phyloP scores from a whole-genome alignment of 2,797 vertebrate genomes.

The Rhinichthys osculus region DNA sequence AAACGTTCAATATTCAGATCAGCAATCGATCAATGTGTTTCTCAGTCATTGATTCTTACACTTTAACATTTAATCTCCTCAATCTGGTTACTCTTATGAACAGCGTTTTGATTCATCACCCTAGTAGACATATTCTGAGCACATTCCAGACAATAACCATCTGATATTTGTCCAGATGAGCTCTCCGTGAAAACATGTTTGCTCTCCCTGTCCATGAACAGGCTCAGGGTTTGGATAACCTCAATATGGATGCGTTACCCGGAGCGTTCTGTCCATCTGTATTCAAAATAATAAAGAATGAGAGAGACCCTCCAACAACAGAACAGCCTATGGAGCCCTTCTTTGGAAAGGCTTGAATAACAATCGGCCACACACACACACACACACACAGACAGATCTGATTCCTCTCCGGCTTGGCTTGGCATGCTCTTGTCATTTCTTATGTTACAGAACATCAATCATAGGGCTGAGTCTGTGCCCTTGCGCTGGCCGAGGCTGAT shows the following conservation, averaged over 20 bases:
- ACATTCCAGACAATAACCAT: conserved; percentile 15
- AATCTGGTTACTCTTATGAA: not conserved
- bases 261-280: conserved; percentile 38
- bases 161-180: conserved; percentile 10
- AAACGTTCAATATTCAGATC: conserved; percentile 11
- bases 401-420: conserved; percentile 72
- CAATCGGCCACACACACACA: conserved; percentile 69
- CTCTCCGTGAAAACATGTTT: conserved; percentile 26
- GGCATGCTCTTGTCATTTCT: conserved; percentile 87
- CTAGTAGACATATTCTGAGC: conserved; percentile 12
- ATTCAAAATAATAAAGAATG: conserved; percentile 61
- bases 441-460: conserved; percentile 91
- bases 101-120: not conserved
- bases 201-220: conserved; percentile 39
- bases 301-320: conserved; percentile 66
- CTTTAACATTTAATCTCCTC: not conserved
- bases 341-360: conserved; percentile 74
- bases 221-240: conserved; percentile 49
- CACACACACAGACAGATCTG: conserved; percentile 69
- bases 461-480: conserved; percentile 83
- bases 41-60: not conserved
- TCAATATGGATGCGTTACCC: conserved; percentile 42
- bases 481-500: conserved; percentile 85
- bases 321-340: conserved; percentile 68
- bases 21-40: conserved; percentile 7